These are phyloP conservation scores for Onychorhynchus coronatus DNA, from an alignment of 2,113 vertebrate species.

Conservation along the genomic window DNA sequence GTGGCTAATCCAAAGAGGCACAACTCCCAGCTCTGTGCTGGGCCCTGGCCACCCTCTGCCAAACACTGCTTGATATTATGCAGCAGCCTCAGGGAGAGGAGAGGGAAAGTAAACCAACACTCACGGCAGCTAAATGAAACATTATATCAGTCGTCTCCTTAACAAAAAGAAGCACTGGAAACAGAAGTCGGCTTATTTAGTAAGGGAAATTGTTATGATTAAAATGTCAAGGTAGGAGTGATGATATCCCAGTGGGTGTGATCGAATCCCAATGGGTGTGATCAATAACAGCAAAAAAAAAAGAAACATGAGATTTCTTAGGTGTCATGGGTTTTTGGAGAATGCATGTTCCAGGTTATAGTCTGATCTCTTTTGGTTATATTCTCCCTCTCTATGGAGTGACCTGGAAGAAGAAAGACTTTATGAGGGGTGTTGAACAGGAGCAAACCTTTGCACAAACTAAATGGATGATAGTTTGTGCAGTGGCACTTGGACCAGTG, in stretches of 20 bases:
- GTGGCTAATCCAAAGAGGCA: not conserved
- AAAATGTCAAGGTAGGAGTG: not conserved
- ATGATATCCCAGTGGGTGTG: not conserved
- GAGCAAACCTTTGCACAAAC: not conserved
- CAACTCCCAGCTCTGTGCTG: not conserved
- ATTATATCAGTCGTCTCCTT: not conserved
- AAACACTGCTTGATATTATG: not conserved
- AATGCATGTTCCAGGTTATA: not conserved
- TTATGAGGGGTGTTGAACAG: not conserved
- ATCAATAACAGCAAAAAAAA: not conserved
- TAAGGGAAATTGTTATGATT: not conserved
- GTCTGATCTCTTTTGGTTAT: not conserved
- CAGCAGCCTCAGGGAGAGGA: not conserved
- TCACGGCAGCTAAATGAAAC: not conserved
- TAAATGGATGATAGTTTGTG: not conserved
- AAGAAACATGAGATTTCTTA: not conserved
- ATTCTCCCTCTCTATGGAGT: not conserved
- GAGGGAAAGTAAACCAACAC: not conserved
- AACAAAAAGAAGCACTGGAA: not conserved
- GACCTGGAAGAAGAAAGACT: not conserved
- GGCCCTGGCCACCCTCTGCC: not conserved
- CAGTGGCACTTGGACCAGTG: not conserved
- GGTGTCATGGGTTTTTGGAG: not conserved
- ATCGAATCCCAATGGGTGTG: not conserved
- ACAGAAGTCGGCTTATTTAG: not conserved